Conservation (phyloP, 1,140 invertebrate genomes). For the Xylocopa sonorina region DNA sequence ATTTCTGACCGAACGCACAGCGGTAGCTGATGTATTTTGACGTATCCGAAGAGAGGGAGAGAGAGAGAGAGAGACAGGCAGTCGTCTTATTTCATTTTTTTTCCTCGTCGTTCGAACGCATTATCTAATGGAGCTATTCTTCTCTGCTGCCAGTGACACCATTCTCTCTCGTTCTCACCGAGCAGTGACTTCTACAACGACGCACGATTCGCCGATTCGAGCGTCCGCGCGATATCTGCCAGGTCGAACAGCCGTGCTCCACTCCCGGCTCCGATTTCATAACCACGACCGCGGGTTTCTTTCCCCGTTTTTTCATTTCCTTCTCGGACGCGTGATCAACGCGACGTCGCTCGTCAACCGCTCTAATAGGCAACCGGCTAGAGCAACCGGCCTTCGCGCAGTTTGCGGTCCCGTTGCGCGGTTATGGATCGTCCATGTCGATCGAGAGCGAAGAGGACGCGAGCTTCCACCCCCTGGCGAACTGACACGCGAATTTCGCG, state of each 20-base stretch:
- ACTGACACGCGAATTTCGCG: too few species aligned
- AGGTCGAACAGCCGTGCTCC: constrained; percentile 21
- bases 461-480: too few species aligned
- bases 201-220: constrained; percentile 25
- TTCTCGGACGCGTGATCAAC: neutral
- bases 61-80: neutral
- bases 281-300: constrained; percentile 62
- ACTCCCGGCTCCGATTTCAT: constrained; percentile 63
- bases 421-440: neutral
- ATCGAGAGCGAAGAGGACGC: too few species aligned
- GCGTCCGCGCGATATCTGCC: constrained; percentile 41
- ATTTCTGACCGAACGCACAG: constrained; percentile 80
- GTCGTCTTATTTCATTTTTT: constrained; percentile 41
- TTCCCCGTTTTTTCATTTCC: too few species aligned
- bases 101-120: constrained; percentile 70
- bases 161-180: too few species aligned
- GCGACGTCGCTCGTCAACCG: neutral
- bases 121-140: constrained; percentile 78
- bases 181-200: constrained; percentile 8
- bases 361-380: neutral
- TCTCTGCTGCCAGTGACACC: constrained; percentile 7
- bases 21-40: constrained; percentile 82
- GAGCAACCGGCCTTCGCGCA: neutral
- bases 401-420: neutral
- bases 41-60: constrained; percentile 75